Conservation (phyloP, 1,140 invertebrate genomes). For the Zaprionus lachaisei region DNA sequence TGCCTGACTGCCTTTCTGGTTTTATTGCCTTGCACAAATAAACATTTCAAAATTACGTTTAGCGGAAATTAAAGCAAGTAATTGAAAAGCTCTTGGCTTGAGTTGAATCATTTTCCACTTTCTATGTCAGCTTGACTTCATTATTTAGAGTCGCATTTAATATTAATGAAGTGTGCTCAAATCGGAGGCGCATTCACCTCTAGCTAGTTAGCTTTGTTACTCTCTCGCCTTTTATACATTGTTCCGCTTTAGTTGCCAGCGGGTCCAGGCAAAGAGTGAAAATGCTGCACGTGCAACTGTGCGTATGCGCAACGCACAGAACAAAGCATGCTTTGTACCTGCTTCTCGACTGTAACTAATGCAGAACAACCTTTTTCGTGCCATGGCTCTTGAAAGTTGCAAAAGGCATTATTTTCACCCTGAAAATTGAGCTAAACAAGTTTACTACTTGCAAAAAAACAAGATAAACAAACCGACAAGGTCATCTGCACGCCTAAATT, state of each 20-base stretch:
- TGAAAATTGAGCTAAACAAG: not conserved
- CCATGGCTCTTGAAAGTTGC: not conserved
- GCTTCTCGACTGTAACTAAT: constrained; percentile 71
- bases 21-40: not conserved
- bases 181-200: not conserved
- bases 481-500: not conserved
- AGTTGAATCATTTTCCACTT: not conserved
- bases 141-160: constrained; percentile 3
- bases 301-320: constrained; percentile 67
- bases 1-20: not conserved
- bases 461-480: not conserved
- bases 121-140: not conserved
- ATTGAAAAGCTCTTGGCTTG: not conserved
- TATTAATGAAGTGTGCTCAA: not conserved
- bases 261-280: constrained; percentile 26
- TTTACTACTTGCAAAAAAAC: constrained; percentile 3
- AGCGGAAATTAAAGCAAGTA: constrained; percentile 4
- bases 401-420: constrained; percentile 32
- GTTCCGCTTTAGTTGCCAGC: constrained; percentile 14
- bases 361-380: constrained; percentile 56
- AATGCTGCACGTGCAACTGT: constrained; percentile 62
- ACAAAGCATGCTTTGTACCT: constrained; percentile 59
- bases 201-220: not conserved
- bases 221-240: constrained; percentile 3
- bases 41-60: not conserved